A percentile compares a stretch with the other conserved stretches of the same genome.
phyloP scores from a whole-genome alignment of 2,888 invertebrate species.

The Sericinus montela region DNA sequence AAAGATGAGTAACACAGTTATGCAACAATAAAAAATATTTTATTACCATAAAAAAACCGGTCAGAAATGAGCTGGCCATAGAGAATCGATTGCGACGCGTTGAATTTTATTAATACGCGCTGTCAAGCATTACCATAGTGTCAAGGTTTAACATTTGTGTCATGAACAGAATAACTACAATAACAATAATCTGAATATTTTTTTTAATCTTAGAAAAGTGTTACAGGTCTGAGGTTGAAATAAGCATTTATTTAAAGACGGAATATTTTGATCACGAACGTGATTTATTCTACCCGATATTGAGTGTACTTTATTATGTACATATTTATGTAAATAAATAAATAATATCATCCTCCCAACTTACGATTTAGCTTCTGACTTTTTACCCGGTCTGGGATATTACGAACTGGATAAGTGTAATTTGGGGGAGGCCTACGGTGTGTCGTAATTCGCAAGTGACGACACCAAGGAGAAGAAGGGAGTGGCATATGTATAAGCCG shows the following conservation, averaged over 20 bases:
- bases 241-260: neutral
- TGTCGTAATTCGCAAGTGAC: too few species aligned
- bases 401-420: too few species aligned
- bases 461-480: too few species aligned
- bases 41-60: slow-evolving; percentile 15
- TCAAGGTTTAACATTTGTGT: slow-evolving; percentile 19
- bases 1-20: slow-evolving; percentile 10
- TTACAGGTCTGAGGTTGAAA: slow-evolving; percentile 4
- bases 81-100: slow-evolving; percentile 16
- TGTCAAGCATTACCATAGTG: slow-evolving; percentile 19
- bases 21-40: slow-evolving; percentile 15
- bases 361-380: too few species aligned
- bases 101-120: slow-evolving; percentile 6
- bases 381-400: too few species aligned
- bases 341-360: too few species aligned
- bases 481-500: too few species aligned
- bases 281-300: too few species aligned
- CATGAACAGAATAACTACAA: slow-evolving; percentile 9
- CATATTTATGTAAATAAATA: too few species aligned
- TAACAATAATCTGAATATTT: slow-evolving; percentile 15
- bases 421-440: too few species aligned
- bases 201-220: slow-evolving; percentile 13
- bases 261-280: too few species aligned
- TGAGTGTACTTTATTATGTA: too few species aligned
- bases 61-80: slow-evolving; percentile 12